A percentile compares a stretch with the other conserved stretches of the same genome.
Evolutionary conservation across 2,113 vertebrate genomes (phyloP).

Genomic region (Todiramphus saurophagus): DNA sequence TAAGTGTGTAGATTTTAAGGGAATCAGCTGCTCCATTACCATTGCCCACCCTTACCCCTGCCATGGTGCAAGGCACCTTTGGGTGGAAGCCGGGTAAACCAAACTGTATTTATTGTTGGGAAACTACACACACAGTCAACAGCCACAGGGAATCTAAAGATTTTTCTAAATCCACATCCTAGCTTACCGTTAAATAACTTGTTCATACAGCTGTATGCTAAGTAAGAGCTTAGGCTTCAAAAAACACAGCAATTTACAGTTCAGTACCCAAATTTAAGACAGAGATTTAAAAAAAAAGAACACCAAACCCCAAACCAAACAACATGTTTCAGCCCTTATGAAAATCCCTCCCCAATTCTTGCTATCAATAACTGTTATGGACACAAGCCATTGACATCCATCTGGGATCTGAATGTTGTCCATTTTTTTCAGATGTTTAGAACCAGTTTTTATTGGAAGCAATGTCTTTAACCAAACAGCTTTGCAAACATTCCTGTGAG

Average conservation of each 20-base stretch:
- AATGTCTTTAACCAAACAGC: conserved; percentile 37
- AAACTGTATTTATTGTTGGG: not conserved
- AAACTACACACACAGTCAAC: not conserved
- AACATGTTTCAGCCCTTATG: not conserved
- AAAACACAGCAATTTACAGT: not conserved
- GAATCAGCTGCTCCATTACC: not conserved
- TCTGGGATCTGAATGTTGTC: conserved; percentile 32
- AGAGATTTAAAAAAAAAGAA: not conserved
- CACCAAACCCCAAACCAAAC: not conserved
- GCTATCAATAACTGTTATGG: conserved; percentile 27
- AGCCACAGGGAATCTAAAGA: not conserved
- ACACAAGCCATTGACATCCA: not conserved
- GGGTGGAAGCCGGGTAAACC: not conserved
- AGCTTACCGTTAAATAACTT: not conserved
- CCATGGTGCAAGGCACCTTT: accelerated
- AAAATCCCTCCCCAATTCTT: conserved; percentile 6
- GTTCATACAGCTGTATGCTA: not conserved
- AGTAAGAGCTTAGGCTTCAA: not conserved
- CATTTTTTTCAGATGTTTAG: conserved; percentile 52
- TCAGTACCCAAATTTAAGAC: conserved; percentile 18
- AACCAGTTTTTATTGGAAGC: conserved; percentile 21
- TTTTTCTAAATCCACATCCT: not conserved
- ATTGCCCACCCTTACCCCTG: not conserved
- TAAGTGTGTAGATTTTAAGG: not conserved
- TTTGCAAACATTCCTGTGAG: conserved; percentile 44